A percentile compares a stretch with the other conserved stretches of the same genome.
Conservation (phyloP, 1,140 invertebrate genomes). For the Platyscapa corneri region DNA sequence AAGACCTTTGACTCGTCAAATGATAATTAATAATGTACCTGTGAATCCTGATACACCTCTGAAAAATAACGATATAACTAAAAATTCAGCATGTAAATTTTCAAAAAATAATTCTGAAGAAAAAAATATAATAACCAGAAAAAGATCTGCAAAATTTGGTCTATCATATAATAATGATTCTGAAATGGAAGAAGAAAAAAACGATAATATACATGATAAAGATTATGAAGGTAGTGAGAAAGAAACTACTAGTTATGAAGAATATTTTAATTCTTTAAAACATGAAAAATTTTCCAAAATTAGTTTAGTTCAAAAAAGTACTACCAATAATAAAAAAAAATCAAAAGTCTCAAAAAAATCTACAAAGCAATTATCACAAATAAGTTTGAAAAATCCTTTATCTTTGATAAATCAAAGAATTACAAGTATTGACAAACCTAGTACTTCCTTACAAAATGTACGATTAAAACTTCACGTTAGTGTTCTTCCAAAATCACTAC, state of each 20-base stretch:
- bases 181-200: neutral
- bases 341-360: neutral
- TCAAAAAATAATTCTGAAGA: conserved; percentile 9
- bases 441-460: conserved; percentile 69
- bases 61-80: neutral
- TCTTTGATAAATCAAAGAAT: conserved; percentile 63
- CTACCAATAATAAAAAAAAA: neutral
- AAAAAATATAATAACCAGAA: neutral
- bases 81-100: neutral
- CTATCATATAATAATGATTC: neutral
- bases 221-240: neutral
- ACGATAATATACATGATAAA: neutral
- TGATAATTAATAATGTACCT: neutral
- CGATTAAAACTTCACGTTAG: conserved; percentile 67
- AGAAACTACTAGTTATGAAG: conserved; percentile 7
- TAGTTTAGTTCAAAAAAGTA: neutral
- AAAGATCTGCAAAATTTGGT: neutral
- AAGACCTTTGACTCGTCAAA: neutral
- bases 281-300: neutral
- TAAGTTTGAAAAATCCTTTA: conserved; percentile 48
- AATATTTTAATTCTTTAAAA: neutral
- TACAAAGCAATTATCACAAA: conserved; percentile 14
- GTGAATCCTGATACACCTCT: neutral
- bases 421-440: conserved; percentile 59
- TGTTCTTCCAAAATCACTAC: conserved; percentile 68